Base-by-base conservation (phyloP, 64 coral and sea anemone genomes). In the Montipora efflorescens region DNA sequence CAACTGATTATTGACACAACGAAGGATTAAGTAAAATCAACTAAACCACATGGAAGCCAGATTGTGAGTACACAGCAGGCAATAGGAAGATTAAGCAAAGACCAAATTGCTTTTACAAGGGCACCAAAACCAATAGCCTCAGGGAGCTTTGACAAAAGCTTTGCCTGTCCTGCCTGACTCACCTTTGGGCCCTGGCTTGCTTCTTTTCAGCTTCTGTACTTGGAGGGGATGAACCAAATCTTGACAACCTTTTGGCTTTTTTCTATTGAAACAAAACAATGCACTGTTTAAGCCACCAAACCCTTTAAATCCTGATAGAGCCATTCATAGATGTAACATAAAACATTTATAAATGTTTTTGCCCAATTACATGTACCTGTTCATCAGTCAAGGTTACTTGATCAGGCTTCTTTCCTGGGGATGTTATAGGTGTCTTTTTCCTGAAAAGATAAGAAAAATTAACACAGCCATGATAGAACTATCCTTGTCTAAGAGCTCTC, bases 101-200 rank as follows among this genome's bases (percentile, higher is more conserved):
- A 36, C 36, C 36, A 36, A 36, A 36, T 2, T 36, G 36, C 1
- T 2, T 36, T 36, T 2, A 36, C 36, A 36, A 36, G 36, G 36
- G 36, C 36, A 36, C 36, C 36, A 36, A 36, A 0, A 36, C 36
- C 36, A 36, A 36, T 36, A 36, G 36, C 36, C 0, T 36, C 36
- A 36, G 36, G 36, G 36, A 36, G 36, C 1, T 36, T 36, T 36
- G 36, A 36, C 36, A 36, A 36, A 36, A 36, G 36, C 36, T 36
- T 36, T 36, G 36, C 36, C 36, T 36, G 36, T 36, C 36, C 36
- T 36, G 36, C 36, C 36, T 36, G 44, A 53, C 68, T 47, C 5
- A 95, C 94, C 94, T 95, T 67, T 95, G 77, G 43, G 90, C 94
- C 70, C 94, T 67, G 11, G 85, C 84, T 53, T 88, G 50, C 44